phyloP scores from a whole-genome alignment of 2,888 invertebrate genomes.

The Lordiphosa fenestrarum region DNA sequence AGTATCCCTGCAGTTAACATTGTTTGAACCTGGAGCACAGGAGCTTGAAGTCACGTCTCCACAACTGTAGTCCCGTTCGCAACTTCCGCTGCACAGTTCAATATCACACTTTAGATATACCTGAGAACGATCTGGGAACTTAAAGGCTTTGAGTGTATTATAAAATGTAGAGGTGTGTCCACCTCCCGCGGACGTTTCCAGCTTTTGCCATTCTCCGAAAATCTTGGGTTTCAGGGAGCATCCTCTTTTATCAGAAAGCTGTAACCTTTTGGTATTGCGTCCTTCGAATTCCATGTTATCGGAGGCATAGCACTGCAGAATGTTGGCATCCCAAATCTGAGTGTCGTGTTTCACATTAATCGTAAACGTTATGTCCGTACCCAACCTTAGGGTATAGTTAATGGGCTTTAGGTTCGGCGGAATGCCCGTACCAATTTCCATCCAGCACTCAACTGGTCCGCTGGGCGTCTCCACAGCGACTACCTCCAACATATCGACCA shows the following conservation, averaged over 20 bases:
- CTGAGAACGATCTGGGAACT: constrained; percentile 87
- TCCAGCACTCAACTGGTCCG: constrained; percentile 87
- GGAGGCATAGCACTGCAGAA: constrained; percentile 88
- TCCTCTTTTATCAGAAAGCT: constrained; percentile 85
- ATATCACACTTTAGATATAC: constrained; percentile 88
- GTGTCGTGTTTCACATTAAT: constrained; percentile 86
- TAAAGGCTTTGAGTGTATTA: constrained; percentile 86
- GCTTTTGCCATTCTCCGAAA: constrained; percentile 85
- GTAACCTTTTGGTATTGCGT: constrained; percentile 83
- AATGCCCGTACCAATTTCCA: constrained; percentile 87
- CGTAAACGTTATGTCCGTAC: constrained; percentile 86
- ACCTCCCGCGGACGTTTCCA: constrained; percentile 81
- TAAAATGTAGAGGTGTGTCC: constrained; percentile 85
- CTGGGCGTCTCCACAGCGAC: constrained; percentile 85
- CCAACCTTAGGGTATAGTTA: constrained; percentile 84
- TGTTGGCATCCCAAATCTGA: constrained; percentile 84
- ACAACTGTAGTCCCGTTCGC: constrained; percentile 62
- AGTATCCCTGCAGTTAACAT: constrained; percentile 16
- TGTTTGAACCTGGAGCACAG: constrained; percentile 13
- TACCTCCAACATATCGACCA: constrained; percentile 86
- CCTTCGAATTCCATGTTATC: constrained; percentile 84
- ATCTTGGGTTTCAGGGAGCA: constrained; percentile 85
- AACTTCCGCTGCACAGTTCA: constrained; percentile 80
- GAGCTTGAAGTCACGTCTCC: constrained; percentile 20
- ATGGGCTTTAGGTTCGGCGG: constrained; percentile 84